Base-by-base conservation (phyloP, 2,888 invertebrate species). In the Horisme vitalbata region DNA sequence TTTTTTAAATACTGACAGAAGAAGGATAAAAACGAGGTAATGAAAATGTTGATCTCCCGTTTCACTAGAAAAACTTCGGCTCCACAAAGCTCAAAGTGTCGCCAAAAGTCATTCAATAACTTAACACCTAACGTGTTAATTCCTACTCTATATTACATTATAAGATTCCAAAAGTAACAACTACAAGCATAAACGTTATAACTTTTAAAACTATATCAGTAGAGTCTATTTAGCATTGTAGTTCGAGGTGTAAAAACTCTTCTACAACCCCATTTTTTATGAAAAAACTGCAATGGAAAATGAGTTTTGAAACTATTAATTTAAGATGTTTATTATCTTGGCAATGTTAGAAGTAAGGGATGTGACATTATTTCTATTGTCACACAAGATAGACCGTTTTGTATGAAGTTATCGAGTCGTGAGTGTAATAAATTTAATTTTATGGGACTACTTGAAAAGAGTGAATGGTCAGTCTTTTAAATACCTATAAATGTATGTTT, bases 361-460 rank as follows among this genome's bases (percentile, higher is more conserved):
- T 64, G 55, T 59, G 61, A 65, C 61, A 61, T 54, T 28, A 24
- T 30, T 35, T 52, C 60, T 55, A 55, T 69, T 71, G 73, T 66
- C 52, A 63, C 57, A 52, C 59, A 48, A 59, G 59, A 57, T 57
- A 56, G 52, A 62, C 62, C 59, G 48, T 68, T 73, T 69, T 68
- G 73, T 76, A 49, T 63, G 55, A 69, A 52, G 69, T 78, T 75
- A 75, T 71, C 61, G 77, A 53, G 71, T 68, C 71, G 75, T 79
- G 79, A 77, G 76, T 75, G 66, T 65, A 68, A 86, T 88, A 88
- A 88, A 88, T 88, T 75, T 55, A 58, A 52, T 83, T 88, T 87
- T 86, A 87, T 84, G 75, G 61, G 75, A 70, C 60, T 57, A 55
- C 62, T 66, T 68, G 60, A 77, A 76, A 70, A 65, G 68, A 49